phyloP scores from a whole-genome alignment of 2,113 vertebrate genomes.

The Cepphus grylle region DNA sequence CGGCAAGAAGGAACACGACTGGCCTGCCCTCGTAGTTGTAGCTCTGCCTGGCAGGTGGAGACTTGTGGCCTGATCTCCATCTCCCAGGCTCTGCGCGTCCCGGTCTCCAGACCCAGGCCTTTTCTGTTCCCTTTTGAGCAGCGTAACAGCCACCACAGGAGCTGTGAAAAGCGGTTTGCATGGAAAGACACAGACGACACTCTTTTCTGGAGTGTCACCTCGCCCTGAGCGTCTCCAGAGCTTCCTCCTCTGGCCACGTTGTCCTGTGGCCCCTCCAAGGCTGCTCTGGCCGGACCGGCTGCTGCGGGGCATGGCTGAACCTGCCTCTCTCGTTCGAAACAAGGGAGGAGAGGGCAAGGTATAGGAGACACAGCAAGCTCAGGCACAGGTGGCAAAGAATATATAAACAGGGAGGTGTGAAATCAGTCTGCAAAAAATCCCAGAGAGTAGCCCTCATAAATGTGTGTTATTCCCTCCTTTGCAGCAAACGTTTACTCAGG shows the following conservation, averaged over 20 bases:
- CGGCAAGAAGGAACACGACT: neutral
- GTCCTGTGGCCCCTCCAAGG: accelerated
- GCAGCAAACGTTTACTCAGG: neutral
- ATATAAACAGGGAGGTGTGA: neutral
- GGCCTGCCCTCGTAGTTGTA: neutral
- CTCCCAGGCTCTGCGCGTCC: neutral
- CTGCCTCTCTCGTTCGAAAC: neutral
- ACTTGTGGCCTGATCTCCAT: neutral
- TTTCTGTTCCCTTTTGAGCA: neutral
- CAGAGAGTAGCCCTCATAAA: neutral
- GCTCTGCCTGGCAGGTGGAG: neutral
- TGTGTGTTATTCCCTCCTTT: neutral
- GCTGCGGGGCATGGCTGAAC: neutral
- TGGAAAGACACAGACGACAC: neutral
- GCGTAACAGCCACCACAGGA: neutral
- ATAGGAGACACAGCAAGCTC: neutral
- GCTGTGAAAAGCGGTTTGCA: neutral
- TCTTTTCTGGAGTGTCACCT: neutral
- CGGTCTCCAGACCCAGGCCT: neutral
- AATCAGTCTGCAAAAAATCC: neutral
- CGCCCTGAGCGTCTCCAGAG: neutral
- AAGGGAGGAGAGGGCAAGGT: neutral
- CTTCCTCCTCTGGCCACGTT: neutral
- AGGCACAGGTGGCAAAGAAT: neutral
- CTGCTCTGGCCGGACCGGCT: neutral